phyloP scores from a whole-genome alignment of 2,888 invertebrate genomes.

The Laothoe populi region DNA sequence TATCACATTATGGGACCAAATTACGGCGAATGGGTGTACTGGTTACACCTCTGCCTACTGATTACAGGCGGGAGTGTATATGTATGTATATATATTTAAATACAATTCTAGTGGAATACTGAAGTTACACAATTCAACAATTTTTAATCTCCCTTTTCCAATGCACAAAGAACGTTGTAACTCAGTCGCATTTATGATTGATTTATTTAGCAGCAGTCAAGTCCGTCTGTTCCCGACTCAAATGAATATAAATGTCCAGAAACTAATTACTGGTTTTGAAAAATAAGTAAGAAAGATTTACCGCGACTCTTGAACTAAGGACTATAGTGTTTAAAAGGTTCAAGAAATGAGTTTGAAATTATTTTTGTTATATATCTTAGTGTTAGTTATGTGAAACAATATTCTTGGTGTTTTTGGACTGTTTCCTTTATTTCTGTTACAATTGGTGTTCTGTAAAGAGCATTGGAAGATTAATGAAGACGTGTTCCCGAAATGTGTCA shows the following conservation, averaged over 20 bases:
- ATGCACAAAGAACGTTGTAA: background rate
- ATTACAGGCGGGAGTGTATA: too few species aligned
- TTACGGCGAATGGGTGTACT: too few species aligned
- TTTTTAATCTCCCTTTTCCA: background rate
- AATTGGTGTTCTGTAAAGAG: background rate
- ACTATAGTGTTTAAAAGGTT: background rate
- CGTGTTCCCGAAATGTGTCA: background rate
- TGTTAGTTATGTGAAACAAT: background rate
- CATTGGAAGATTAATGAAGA: background rate
- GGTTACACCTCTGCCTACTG: too few species aligned
- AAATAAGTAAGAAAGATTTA: slow-evolving; percentile 49
- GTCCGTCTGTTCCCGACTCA: slow-evolving; percentile 39
- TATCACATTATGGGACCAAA: too few species aligned
- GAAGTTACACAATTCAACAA: background rate
- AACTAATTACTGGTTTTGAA: slow-evolving; percentile 48
- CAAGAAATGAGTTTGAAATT: background rate
- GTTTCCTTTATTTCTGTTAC: background rate
- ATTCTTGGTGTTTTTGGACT: background rate
- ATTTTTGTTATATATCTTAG: background rate
- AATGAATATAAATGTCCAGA: slow-evolving; percentile 46
- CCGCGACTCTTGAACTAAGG: slow-evolving; percentile 15
- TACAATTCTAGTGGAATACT: background rate
- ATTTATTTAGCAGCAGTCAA: slow-evolving; percentile 17
- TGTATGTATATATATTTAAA: too few species aligned
- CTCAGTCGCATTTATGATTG: slow-evolving; percentile 9